Evolutionary conservation across 2,888 invertebrate species (phyloP), one percentile per base, ranked within the genome.

Genomic region (Ophion ellenae): DNA sequence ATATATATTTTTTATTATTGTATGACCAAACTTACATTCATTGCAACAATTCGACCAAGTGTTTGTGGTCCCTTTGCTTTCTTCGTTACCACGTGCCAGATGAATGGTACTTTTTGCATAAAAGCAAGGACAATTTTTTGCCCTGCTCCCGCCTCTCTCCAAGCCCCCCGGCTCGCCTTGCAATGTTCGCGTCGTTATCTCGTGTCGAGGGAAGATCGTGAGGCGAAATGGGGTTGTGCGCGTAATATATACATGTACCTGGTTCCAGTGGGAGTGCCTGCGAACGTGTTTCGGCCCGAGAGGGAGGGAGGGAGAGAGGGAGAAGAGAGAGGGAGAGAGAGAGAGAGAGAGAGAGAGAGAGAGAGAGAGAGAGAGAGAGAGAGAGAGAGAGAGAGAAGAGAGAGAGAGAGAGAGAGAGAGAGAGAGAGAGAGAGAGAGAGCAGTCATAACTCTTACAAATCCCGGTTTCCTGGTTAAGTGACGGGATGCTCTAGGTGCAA

Each of bases 401-500:
- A 24, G n/a, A 14, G 10, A 24, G 73, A 20, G 10, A 59, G 45
- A 20, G 59, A 61, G 20, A 45, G 45, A 28, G n/a, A 24, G 24
- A 4, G 45, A 45, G 45, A 24, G n/a, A 14, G 10, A 14, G 32
- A 40, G 69, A 79, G 11, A 79, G 86, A 83, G 81, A 82, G 70
- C 85, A 86, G 79, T 88, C 86, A 90, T 90, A 90, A 90, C 87
- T 90, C 87, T 86, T 88, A 88, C 90, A 91, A 91, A 91, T 92
- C 90, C 88, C 88, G 86, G 88, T 89, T 90, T 90, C 59, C 91
- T 88, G 89, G 89, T 89, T 88, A 90, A 90, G 89, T 90, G 90
- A 91, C 88, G 88, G 85, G 87, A 89, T 88, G 89, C 80, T 80
- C 80, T 71, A 36, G 71, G 47, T 80, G 53, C 88, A 86, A 86